phyloP scores from a whole-genome alignment of 1,140 invertebrate species.

The Lepidurus apus region DNA sequence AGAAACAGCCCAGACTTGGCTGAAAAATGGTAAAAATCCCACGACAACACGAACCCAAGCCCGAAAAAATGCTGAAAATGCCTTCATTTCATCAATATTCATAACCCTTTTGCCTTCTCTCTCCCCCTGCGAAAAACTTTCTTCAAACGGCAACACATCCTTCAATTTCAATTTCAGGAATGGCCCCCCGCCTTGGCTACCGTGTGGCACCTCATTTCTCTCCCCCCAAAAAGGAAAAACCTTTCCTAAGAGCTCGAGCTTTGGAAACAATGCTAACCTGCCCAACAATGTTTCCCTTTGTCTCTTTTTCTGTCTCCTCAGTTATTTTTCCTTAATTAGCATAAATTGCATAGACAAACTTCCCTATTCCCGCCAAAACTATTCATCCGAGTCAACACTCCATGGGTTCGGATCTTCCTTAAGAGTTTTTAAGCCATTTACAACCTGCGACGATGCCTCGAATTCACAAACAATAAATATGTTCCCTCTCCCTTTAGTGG shows the following conservation, averaged over 20 bases:
- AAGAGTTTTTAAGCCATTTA: too few relatives aligned
- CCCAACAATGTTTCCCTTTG: neutral
- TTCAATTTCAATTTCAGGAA: conserved; percentile 19
- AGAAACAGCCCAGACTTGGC: too few relatives aligned
- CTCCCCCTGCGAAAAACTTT: neutral
- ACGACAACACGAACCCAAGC: too few relatives aligned
- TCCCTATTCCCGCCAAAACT: neutral
- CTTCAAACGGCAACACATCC: neutral
- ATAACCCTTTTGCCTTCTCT: neutral
- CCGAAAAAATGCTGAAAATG: too few relatives aligned
- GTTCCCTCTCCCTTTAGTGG: too few relatives aligned
- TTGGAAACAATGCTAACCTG: neutral
- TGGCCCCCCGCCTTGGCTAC: conserved; percentile 1
- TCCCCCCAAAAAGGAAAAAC: neutral
- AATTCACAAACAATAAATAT: too few relatives aligned
- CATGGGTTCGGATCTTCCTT: neutral
- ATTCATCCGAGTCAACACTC: neutral
- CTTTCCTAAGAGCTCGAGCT: neutral
- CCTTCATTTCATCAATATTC: neutral
- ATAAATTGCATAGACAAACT: neutral
- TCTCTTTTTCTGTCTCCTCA: neutral
- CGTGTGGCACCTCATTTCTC: conserved; percentile 8
- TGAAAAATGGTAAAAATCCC: too few relatives aligned
- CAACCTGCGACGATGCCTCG: too few relatives aligned
- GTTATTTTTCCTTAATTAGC: neutral